Conservation (phyloP, 2,888 invertebrate genomes). For the Drosophila prolongata region DNA sequence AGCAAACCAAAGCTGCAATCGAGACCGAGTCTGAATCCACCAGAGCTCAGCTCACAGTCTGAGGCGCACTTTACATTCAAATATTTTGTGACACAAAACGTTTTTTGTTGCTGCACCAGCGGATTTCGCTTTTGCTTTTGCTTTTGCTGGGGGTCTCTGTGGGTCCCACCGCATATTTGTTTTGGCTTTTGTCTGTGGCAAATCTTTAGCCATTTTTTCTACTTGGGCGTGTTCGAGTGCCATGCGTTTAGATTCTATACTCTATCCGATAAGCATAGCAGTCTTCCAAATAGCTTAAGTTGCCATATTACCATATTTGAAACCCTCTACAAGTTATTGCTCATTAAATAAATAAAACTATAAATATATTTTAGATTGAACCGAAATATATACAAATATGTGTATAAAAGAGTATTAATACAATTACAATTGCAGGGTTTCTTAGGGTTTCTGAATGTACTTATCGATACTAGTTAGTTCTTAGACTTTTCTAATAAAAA, state of each 20-base stretch:
- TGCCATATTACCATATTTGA: background rate
- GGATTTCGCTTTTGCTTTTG: conserved; percentile 25
- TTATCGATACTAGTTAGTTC: no score
- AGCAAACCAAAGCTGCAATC: conserved; percentile 51
- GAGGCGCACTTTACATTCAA: conserved; percentile 75
- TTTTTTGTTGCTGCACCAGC: conserved; percentile 46
- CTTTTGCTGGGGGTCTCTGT: conserved; percentile 43
- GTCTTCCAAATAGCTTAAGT: background rate
- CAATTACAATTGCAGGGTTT: no score
- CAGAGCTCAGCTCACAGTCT: conserved; percentile 17
- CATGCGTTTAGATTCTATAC: conserved; percentile 42
- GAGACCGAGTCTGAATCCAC: conserved; percentile 26
- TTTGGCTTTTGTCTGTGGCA: conserved; percentile 62
- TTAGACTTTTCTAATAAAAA: no score
- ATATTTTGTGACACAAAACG: conserved; percentile 79
- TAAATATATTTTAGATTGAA: no score
- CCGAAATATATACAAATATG: no score
- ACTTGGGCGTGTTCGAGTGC: conserved; percentile 63
- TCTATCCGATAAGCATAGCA: conserved; percentile 5
- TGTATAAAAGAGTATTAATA: no score
- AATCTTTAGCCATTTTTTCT: conserved; percentile 48
- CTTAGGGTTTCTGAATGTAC: no score
- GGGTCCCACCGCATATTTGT: conserved; percentile 52
- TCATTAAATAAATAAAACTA: no score
- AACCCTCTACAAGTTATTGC: no score